A percentile compares a stretch with the other conserved stretches of the same genome.
phyloP scores from a whole-genome alignment of 2,888 invertebrate species.

The Catonia carolina region DNA sequence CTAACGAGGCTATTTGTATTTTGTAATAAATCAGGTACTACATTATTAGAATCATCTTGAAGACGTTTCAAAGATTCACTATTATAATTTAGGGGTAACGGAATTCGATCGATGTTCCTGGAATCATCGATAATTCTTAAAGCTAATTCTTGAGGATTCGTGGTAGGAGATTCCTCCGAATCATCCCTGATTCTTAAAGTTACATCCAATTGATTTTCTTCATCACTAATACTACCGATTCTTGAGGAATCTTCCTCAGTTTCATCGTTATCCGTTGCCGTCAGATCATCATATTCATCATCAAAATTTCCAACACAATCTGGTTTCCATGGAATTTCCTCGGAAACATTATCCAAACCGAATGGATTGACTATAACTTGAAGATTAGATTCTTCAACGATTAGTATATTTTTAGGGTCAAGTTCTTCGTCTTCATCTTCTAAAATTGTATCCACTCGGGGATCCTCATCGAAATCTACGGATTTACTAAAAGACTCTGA shows the following conservation, averaged over 20 bases:
- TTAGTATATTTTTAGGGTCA: neutral
- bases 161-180: too few species aligned
- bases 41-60: neutral
- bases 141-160: too few species aligned
- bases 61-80: too few species aligned
- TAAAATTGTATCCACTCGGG: neutral
- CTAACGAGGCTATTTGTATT: constrained; percentile 29
- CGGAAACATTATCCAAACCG: constrained; percentile 22
- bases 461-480: constrained; percentile 8
- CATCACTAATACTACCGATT: constrained; percentile 26
- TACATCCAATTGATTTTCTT: constrained; percentile 2
- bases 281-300: constrained; percentile 21
- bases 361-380: constrained; percentile 26
- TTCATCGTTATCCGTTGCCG: constrained; percentile 20
- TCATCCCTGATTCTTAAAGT: neutral
- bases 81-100: neutral
- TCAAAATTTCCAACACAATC: constrained; percentile 27
- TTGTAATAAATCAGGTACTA: neutral
- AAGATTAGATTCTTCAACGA: constrained; percentile 7
- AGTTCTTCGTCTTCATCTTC: neutral
- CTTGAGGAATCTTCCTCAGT: constrained; percentile 18
- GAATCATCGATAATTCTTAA: neutral
- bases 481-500: too few species aligned
- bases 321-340: constrained; percentile 22
- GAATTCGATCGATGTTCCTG: neutral